Base-by-base conservation (phyloP, 2,888 invertebrate genomes). In the Chorisops tibialis region DNA sequence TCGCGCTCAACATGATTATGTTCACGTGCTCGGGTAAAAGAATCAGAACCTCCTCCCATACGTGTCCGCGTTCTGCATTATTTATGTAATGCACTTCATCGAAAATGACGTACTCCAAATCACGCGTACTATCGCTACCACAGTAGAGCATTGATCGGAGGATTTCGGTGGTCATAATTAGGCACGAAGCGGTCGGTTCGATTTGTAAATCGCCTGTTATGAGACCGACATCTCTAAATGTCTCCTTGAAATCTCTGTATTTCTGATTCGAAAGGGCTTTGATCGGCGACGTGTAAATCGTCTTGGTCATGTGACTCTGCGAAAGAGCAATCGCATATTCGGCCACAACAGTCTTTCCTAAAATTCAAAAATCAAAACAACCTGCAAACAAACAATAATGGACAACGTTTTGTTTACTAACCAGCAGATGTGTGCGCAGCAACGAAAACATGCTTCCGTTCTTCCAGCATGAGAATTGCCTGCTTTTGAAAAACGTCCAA, bases 91-190 rank as follows among this genome's bases (percentile, higher is more conserved):
- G 99, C 6, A 98, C 96, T 80, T 99, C 99, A 78, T 99, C 99
- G 75, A 99, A 99, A 71, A 99, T 94, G 2, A 99, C 99, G 81
- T 95, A 99, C 76, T 99, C 98, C 59, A 99, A 81, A 77, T 99
- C 98, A 47, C 96, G 84, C 0, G 96, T 90, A 59, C 96, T 89
- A 72, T 98, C 97, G 65, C 89, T 89, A 7, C 96, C 96, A 63
- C 93, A 93, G 74, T 96, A 96, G 12, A 99, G 80, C 96, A 99
- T 98, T 0, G 96, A 95, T 66, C 95, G 85, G 22, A 99, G 80
- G 71, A 99, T 99, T 81, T 99, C 99, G 0, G 99, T 99, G 0
- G 99, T 99, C 98, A 99, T 99, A 59, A 99, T 96, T 0, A 99
- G 84, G 74, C 98, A 99, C 0, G 93, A 85, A 0, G 96, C 96